Base-by-base conservation (phyloP, 2,113 vertebrate genomes). In the Gallinago media region DNA sequence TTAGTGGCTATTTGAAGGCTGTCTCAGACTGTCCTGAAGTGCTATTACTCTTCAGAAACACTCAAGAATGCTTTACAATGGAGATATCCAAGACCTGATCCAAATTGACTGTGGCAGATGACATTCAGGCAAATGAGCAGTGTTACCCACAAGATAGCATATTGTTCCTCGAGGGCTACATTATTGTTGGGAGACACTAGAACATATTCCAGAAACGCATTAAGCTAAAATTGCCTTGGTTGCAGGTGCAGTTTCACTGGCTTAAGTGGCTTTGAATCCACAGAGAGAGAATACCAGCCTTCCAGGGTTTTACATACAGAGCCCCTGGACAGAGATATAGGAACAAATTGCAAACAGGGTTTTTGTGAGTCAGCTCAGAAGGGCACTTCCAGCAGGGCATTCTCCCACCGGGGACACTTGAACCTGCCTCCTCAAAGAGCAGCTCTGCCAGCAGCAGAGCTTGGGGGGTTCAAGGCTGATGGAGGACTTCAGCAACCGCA, bases 21-120 rank as follows among this genome's bases (percentile, higher is more conserved):
- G 49, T 67, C 54, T 73, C 46, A 42, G 71, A 19, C 18, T 40
- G 9, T 3, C 0, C 34, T 74, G 4, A 86, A 74, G 34, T 29
- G 75, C 67, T 91, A 32, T 80, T 93, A 61, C 42, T 71, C 40
- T 95, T 85, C 25, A 79, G 85, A 87, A 92, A 77, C 20, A 18
- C 55, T 70, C 4, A 21, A 44, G 72, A 92, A 25, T 68, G 40
- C 29, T 88, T 70, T n/a, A 80, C 47, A 85, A 19, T 66, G 74
- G 80, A 56, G n/a, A 44, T 50, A 70, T 15, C 32, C 68, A 66
- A 61, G 73, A 32, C n/a, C 52, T 93, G 92, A 97, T 92, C 72
- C 76, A 91, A 97, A 97, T 85, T 65, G 42, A 54, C 55, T 80
- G 52, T 94, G 95, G 67, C 97, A 96, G 95, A 80, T 74, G 85